Percentiles rank a stretch among this genome's conserved stretches.
These are phyloP conservation scores for Oenanthe oenanthe DNA, from an alignment of 2,113 vertebrate genomes.

Conservation along the genomic window DNA sequence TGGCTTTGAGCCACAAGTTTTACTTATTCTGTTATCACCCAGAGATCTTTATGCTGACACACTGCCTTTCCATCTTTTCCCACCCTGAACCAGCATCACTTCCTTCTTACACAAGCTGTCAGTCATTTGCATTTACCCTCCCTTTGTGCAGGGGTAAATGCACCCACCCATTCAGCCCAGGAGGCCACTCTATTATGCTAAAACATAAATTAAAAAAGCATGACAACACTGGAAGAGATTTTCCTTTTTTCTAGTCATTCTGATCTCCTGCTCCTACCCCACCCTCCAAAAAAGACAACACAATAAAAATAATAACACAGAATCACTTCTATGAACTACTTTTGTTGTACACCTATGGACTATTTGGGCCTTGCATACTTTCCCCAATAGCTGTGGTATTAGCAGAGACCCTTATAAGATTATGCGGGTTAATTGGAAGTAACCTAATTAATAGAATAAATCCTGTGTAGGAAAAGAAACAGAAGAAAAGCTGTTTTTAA, in stretches of 20 bases:
- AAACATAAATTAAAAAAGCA: not conserved
- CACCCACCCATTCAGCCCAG: not conserved
- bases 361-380: constrained; percentile 48
- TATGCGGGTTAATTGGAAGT: constrained; percentile 76
- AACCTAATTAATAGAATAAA: constrained; percentile 79
- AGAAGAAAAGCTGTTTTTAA: constrained; percentile 72
- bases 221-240: not conserved
- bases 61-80: not conserved
- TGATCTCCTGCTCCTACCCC: not conserved
- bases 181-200: not conserved
- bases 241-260: not conserved
- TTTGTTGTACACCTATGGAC: not conserved
- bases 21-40: constrained; percentile 31
- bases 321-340: not conserved
- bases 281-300: not conserved
- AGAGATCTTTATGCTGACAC: constrained; percentile 37
- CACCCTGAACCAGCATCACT: not conserved
- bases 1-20: not conserved
- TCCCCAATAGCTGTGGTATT: constrained; percentile 57
- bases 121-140: not conserved
- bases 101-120: not conserved
- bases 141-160: not conserved
- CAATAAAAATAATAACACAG: not conserved
- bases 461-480: constrained; percentile 71
- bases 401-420: constrained; percentile 65